These are phyloP conservation scores for Craseonycteris thonglongyai DNA, from an alignment of 2,113 vertebrate species.

Conservation along the genomic window DNA sequence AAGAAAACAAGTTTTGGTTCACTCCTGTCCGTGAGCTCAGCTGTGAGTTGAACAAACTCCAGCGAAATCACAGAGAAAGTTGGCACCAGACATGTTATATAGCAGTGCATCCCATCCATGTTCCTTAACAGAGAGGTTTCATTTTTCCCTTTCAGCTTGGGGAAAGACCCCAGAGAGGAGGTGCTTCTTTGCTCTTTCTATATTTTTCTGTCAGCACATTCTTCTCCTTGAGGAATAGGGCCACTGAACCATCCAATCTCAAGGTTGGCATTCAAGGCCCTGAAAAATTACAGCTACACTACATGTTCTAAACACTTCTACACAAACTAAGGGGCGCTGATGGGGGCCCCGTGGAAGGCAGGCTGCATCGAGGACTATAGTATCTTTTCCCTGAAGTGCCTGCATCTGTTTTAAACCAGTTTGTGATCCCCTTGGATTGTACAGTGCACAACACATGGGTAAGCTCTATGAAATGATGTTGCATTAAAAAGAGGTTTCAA, in stretches of 20 bases:
- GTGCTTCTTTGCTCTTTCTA: neutral
- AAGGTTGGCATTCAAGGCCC: neutral
- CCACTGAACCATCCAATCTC: neutral
- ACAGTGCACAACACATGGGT: fast-evolving
- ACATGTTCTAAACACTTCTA: neutral
- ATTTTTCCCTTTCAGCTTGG: neutral
- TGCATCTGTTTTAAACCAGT: neutral
- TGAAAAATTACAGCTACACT: neutral
- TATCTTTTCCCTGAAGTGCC: neutral
- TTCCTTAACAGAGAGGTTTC: neutral
- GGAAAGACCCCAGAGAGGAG: neutral
- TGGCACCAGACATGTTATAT: neutral
- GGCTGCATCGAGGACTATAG: neutral
- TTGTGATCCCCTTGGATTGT: neutral
- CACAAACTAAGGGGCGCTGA: neutral
- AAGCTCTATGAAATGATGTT: neutral
- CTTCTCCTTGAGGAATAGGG: neutral
- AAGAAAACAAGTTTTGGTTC: conserved; percentile 30
- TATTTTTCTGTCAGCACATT: neutral
- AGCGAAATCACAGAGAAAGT: neutral
- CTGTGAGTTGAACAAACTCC: neutral
- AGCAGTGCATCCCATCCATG: fast-evolving
- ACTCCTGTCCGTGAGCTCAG: conserved; percentile 2
- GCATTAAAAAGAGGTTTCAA: neutral
- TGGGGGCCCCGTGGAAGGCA: fast-evolving